These are phyloP conservation scores for Rhagonycha fulva DNA, from an alignment of 2,888 invertebrate genomes.

Conservation along the genomic window DNA sequence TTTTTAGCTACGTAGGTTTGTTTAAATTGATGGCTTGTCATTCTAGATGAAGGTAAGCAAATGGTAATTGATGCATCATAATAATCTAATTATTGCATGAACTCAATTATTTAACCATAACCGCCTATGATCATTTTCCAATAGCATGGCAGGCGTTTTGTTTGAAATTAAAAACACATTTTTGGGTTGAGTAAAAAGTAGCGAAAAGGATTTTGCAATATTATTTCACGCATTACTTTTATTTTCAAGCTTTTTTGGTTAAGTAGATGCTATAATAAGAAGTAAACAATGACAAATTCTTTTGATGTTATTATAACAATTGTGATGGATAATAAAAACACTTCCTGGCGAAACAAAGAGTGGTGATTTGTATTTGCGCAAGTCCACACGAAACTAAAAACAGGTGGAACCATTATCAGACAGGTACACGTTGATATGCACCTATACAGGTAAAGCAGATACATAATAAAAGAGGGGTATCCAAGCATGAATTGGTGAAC, in stretches of 20 bases:
- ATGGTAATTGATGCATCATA: background rate
- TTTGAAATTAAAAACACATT: background rate
- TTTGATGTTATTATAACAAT: background rate
- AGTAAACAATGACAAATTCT: background rate
- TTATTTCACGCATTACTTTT: background rate
- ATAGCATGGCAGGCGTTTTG: background rate
- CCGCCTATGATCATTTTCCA: background rate
- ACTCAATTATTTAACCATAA: background rate
- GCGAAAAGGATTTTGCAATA: background rate
- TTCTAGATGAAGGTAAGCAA: background rate
- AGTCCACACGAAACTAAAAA: slow-evolving; percentile 20
- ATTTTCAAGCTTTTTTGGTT: background rate
- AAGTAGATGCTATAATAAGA: background rate
- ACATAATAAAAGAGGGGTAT: slow-evolving; percentile 36
- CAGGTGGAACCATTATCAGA: slow-evolving; percentile 35
- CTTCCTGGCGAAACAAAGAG: slow-evolving; percentile 28
- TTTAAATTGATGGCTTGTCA: background rate
- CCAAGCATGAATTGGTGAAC: slow-evolving; percentile 37
- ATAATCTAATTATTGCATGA: background rate
- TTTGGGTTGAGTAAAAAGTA: background rate
- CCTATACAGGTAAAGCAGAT: slow-evolving; percentile 26
- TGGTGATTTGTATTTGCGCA: slow-evolving; percentile 31
- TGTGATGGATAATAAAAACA: slow-evolving; percentile 15
- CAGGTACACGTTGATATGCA: slow-evolving; percentile 33
- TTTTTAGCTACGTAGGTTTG: background rate